Evolutionary conservation across 2,888 invertebrate genomes (phyloP).

Genomic region (Xestoiulus laeticollis): DNA sequence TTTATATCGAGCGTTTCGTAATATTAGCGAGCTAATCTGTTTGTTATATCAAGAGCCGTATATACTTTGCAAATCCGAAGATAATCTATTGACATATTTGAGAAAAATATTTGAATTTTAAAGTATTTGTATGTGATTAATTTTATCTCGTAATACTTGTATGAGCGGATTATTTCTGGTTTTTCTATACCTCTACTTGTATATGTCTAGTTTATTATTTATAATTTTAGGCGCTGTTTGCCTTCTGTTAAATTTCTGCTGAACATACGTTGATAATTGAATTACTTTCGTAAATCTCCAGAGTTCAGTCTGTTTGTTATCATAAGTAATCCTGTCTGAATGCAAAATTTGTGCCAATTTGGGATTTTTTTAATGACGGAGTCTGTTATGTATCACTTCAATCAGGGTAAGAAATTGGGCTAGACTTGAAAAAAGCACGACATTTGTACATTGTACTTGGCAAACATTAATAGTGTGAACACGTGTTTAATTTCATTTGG

Average conservation of each 20-base stretch:
- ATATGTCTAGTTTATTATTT: slow-evolving; percentile 24
- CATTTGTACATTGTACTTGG: no score
- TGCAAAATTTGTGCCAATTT: background rate
- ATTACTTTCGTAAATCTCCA: background rate
- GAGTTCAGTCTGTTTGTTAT: background rate
- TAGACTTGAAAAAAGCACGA: background rate
- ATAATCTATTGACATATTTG: no score
- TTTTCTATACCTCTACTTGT: background rate
- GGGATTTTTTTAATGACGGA: background rate
- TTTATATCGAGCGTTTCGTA: no score
- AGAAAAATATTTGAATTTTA: no score
- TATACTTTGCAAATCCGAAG: no score
- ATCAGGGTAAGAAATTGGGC: slow-evolving; percentile 8
- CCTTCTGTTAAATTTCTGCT: background rate
- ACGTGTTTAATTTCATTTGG: slow-evolving; percentile 17
- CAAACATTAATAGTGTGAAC: background rate
- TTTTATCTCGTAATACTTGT: no score
- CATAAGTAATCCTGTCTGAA: background rate
- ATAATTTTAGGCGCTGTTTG: background rate
- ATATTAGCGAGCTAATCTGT: no score
- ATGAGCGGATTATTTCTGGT: background rate
- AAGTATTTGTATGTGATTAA: no score
- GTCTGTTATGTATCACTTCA: background rate
- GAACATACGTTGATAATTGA: slow-evolving; percentile 1
- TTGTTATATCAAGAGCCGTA: no score